Base-by-base conservation (phyloP, 1,140 invertebrate genomes). In the Palaemon carinicauda region DNA sequence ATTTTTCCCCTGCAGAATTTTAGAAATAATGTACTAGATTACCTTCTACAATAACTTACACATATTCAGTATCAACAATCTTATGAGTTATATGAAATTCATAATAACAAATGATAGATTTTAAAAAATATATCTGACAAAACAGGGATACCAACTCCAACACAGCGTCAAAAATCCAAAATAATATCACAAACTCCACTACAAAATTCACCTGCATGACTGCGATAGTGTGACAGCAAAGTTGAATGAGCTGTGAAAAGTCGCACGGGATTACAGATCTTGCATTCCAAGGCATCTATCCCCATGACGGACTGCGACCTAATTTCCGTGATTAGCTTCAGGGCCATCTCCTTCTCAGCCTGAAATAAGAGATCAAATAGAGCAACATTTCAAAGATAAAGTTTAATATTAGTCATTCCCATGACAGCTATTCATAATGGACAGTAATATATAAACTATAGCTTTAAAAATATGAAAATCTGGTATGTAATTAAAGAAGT, bases 201-300 rank as follows among this genome's bases (percentile, higher is more conserved):
- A 31, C 27, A 69, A 27, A 21, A 52, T 50, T 41, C 78, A 89
- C 93, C 94, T 56, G 94, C 94, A 91, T 95, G 94, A 90, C 94
- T 94, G 51, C 94, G 91, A 90, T 95, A 95, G 90, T 95, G 94
- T 52, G 94, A 94, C 75, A 94, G 93, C 1, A 95, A 91, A 9
- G 94, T 94, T 27, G 94, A 94, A 33, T 93, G 92, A 15, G 94
- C 94, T 21, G 94, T 95, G 89, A 95, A 95, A 79, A 92, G 93
- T 82, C 94, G 93, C 29, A 94, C 92, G 7, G 93, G 92, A 87
- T 93, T 92, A 88, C 94, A 95, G 65, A 95, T 94, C 77, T 93
- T 93, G 90, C 94, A 95, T 84, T 93, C 92, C 17, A 94, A 90
- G 88, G 92, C 92, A 54, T 91, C 92, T 51, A 83, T n/a, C 0